These are phyloP conservation scores for Odocoileus virginianus DNA, from an alignment of 2,113 vertebrate genomes.

Conservation along the genomic window DNA sequence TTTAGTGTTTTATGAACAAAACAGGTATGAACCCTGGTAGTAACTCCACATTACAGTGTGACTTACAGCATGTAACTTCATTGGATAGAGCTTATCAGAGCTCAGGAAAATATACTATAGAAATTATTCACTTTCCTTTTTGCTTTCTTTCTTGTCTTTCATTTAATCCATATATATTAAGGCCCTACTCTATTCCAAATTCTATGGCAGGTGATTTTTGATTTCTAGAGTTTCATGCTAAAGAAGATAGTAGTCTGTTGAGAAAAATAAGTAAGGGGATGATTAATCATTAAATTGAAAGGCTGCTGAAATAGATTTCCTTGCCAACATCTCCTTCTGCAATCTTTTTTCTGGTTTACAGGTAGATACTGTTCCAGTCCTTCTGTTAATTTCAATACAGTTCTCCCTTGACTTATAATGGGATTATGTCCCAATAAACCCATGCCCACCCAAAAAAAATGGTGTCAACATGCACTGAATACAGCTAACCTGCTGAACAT, in stretches of 20 bases:
- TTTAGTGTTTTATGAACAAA: neutral
- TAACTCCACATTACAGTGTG: neutral
- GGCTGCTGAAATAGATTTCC: neutral
- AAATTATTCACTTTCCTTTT: neutral
- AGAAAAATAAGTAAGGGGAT: neutral
- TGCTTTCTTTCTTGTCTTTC: neutral
- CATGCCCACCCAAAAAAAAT: neutral
- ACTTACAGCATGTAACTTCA: accelerated
- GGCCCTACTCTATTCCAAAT: too few relatives aligned
- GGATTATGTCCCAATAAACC: neutral
- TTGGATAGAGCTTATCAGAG: neutral
- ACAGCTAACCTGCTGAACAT: neutral
- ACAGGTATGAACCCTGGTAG: too few relatives aligned
- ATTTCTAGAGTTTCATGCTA: neutral
- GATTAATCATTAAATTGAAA: neutral
- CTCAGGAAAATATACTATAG: neutral
- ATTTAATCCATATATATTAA: neutral
- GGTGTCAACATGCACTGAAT: neutral
- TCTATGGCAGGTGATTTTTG: neutral
- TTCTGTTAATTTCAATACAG: neutral
- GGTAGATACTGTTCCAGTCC: neutral
- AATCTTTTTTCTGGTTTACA: neutral
- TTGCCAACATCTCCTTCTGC: neutral
- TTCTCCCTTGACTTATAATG: neutral
- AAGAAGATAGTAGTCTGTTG: neutral